Evolutionary conservation across 2,113 vertebrate species (phyloP).

Genomic region (Emberiza fucata): DNA sequence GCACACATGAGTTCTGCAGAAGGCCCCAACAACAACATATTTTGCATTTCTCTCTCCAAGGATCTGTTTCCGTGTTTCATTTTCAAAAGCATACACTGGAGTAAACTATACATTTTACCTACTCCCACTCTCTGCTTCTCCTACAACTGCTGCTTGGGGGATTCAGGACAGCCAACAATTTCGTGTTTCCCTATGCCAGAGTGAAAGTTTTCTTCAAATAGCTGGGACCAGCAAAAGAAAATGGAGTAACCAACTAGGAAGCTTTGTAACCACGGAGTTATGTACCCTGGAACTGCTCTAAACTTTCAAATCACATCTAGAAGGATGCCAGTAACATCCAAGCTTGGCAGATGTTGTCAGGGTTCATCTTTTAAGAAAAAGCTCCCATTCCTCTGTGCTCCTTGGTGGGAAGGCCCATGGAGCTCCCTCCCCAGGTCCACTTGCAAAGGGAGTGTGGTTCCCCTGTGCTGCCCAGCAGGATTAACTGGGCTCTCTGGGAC

Average conservation of each 20-base stretch:
- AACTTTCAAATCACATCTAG: not conserved
- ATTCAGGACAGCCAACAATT: not conserved
- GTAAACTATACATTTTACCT: not conserved
- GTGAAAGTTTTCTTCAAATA: not conserved
- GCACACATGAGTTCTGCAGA: not conserved
- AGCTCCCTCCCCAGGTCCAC: not conserved
- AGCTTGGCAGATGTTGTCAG: not conserved
- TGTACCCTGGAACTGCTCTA: not conserved
- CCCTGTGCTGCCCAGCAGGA: not conserved
- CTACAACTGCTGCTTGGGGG: not conserved
- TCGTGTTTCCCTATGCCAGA: not conserved
- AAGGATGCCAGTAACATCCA: not conserved
- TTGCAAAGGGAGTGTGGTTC: not conserved
- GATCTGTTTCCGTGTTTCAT: not conserved
- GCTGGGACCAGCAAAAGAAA: not conserved
- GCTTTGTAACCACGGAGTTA: not conserved
- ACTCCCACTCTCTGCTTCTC: not conserved
- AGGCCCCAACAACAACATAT: not conserved
- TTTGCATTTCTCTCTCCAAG: conserved; percentile 32
- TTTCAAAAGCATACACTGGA: not conserved
- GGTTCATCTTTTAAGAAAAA: not conserved
- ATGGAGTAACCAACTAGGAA: not conserved
- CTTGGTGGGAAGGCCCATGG: not conserved
- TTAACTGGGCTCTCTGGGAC: not conserved
- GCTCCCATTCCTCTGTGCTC: not conserved